These are phyloP conservation scores for Gobionotothen gibberifrons DNA, from an alignment of 2,797 vertebrate genomes.

Conservation along the genomic window DNA sequence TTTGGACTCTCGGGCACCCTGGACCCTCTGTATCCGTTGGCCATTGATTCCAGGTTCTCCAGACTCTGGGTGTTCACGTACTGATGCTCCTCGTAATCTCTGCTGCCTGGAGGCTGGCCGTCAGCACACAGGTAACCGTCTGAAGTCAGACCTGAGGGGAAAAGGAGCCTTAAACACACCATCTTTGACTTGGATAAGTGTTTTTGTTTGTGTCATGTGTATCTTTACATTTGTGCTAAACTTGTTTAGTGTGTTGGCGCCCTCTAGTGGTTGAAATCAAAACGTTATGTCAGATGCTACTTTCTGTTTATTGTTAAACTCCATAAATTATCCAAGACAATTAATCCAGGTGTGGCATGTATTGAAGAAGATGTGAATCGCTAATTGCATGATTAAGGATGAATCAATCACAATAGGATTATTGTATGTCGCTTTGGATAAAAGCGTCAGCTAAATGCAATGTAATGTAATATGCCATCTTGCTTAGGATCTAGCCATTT, in stretches of 20 bases:
- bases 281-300: background rate
- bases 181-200: background rate
- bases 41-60: constrained; percentile 76
- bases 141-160: constrained; percentile 76
- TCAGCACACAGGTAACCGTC: constrained; percentile 94
- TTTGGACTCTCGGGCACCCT: constrained; percentile 88
- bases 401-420: background rate
- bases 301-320: background rate
- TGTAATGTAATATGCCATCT: no score
- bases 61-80: constrained; percentile 95
- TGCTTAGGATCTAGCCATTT: no score
- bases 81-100: constrained; percentile 94
- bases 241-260: background rate
- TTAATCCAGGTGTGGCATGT: no score
- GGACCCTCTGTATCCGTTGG: constrained; percentile 53
- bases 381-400: no score
- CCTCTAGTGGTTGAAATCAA: constrained; percentile 27
- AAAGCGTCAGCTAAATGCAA: no score
- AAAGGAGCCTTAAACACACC: background rate
- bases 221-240: background rate
- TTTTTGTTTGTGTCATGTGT: background rate
- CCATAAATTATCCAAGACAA: no score
- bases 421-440: no score
- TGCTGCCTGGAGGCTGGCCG: constrained; percentile 79
- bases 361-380: background rate